Base-by-base conservation (phyloP, 2,113 vertebrate species). In the Ceyx margarethae region DNA sequence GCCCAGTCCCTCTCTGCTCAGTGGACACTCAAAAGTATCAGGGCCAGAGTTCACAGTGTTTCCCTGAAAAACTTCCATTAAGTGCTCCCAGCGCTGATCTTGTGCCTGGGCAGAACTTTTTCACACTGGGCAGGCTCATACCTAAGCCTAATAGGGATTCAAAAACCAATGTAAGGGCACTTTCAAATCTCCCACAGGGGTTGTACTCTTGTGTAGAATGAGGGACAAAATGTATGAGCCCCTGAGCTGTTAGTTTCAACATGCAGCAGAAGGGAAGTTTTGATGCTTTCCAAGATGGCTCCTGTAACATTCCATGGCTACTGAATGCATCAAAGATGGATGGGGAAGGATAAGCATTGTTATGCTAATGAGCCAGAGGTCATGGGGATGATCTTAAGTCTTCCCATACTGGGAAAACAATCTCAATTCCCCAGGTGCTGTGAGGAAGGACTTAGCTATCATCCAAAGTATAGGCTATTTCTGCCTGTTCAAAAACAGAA, bases 101-200 rank as follows among this genome's bases (percentile, higher is more conserved):
- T 56, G 29, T 53, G 15, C 29, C 31, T 29, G 4, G 25, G 15
- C 1, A 4, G 29, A 15, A 17, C 45, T 85, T 57, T 66, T 3
- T 11, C 17, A 51, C 6, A 1, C 2, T 10, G 7, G 40, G 14
- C 14, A 62, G 29, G 8, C 8, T 57, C 19, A 5, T 46, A 13
- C 5, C 18, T 29, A 45, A 69, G 18, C 10, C 10, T 37, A 28
- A 53, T 0, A 0, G 9, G 7, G 11, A 31, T 71, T 69, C 4
- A 45, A 77, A 91, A 51, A 16, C 4, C 2, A 45, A 5, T 8
- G 3, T 21, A 51, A 85, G 12, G 11, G 19, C 31, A 17, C 37
- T 76, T 66, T 53, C 13, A 73, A 61, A 12, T 9, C 5, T 51
- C 5, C 5, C 1, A 1, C 0, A 2, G 13, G 8, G 5, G 0